Evolutionary conservation across 1,140 invertebrate species (phyloP), one percentile per base, ranked within the genome.

Genomic region (Drosophila biarmipes): DNA sequence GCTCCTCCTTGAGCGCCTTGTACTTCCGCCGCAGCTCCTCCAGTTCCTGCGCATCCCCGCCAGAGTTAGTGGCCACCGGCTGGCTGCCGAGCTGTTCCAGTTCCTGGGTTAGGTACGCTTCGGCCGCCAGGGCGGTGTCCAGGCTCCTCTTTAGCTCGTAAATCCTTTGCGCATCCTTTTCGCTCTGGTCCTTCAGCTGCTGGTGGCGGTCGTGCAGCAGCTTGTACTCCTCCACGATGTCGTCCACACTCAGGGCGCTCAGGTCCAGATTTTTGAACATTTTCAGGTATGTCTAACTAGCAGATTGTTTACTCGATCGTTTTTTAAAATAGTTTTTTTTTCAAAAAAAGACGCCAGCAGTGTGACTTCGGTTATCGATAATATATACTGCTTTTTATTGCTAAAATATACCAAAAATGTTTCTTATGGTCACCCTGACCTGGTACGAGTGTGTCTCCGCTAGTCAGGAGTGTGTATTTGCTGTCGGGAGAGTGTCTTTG

Each of bases 191-290:
- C 17, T 77, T 85, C 0, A 92, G 45, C 21, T 82, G 71, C 43
- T 82, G 62, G 69, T 90, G 89, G 5, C 80, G 71, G 2, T 76
- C 73, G 17, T 85, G 72, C 15, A 92, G 52, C 24, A 82, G 69
- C 48, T 82, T 85, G 54, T 85, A 92, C 24, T 92, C 86, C 27
- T 90, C 78, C 21, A 89, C 71, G 14, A 92, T 69, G 27, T 92
- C 91, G 15, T 91, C 91, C 7, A 78, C 46, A 34, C 56, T 68
- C 19, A 92, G 57, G 4, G 82, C 48, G 46, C 45, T 73, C 10
- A 91, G 59, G 73, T 91, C 90, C 29, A 90, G 67, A 10, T 68
- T 72, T 6, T 45, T 74, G 15, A 55, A 68, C 82, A 87, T 87
- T 72, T 80, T 31, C 29, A 10, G 58, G 27, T 42, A 37, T 12